phyloP scores from a whole-genome alignment of 2,888 invertebrate genomes.

The Melinopterus prodromus region DNA sequence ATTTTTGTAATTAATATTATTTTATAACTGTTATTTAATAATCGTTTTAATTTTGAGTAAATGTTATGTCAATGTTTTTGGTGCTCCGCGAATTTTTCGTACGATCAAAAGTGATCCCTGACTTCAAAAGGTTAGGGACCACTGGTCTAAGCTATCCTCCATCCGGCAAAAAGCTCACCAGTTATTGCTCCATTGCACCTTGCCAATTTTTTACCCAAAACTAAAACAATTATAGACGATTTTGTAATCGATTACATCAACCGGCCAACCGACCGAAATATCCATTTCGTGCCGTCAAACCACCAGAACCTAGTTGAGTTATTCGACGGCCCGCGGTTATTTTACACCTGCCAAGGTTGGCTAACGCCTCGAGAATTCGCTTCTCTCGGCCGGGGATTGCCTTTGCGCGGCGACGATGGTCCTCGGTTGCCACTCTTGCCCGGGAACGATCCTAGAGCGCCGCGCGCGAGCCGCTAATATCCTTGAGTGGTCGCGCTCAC shows the following conservation, averaged over 20 bases:
- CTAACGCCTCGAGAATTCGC: background rate
- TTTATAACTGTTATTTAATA: too few relatives aligned
- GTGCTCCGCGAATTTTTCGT: too few relatives aligned
- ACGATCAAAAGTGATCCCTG: too few relatives aligned
- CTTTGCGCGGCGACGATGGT: background rate
- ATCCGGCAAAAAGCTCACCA: too few relatives aligned
- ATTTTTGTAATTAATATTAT: too few relatives aligned
- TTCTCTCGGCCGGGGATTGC: background rate
- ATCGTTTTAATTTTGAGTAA: too few relatives aligned
- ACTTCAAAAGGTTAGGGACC: too few relatives aligned
- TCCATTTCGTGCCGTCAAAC: background rate
- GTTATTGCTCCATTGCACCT: too few relatives aligned
- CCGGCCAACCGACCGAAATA: background rate
- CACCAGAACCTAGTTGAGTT: background rate
- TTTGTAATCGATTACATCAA: background rate
- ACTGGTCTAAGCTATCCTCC: too few relatives aligned
- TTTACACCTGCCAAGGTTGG: conserved; percentile 4
- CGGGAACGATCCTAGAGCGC: conserved; percentile 19
- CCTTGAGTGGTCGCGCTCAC: conserved; percentile 19
- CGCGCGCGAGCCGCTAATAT: conserved; percentile 6
- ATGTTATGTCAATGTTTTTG: too few relatives aligned
- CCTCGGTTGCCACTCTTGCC: background rate
- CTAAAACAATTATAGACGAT: background rate
- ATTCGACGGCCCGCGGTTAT: background rate
- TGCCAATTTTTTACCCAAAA: too few relatives aligned